phyloP scores from a whole-genome alignment of 2,797 vertebrate species.

The Rhodeus uyekii region DNA sequence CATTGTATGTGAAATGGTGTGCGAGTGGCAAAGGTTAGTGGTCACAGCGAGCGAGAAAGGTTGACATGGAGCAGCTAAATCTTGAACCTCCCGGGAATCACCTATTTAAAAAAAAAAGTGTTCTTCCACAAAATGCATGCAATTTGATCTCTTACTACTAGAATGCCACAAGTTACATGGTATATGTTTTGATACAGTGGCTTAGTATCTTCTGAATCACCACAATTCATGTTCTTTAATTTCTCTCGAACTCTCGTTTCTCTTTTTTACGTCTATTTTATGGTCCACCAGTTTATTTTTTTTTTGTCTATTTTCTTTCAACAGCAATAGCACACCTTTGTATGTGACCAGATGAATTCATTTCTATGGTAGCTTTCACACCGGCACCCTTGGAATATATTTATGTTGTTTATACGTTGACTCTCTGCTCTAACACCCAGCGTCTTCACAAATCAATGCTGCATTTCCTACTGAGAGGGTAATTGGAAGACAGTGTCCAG shows the following conservation, averaged over 20 bases:
- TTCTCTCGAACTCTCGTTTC: background rate
- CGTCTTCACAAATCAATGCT: conserved; percentile 46
- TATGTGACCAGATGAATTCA: background rate
- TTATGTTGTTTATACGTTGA: conserved; percentile 37
- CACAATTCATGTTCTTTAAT: background rate
- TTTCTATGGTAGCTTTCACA: background rate
- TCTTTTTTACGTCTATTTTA: background rate
- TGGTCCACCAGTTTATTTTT: background rate
- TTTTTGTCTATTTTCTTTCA: background rate
- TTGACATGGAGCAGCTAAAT: no score
- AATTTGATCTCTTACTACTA: background rate
- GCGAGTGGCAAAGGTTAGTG: no score
- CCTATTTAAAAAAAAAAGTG: background rate
- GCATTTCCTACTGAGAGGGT: conserved; percentile 46
- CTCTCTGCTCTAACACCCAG: conserved; percentile 20
- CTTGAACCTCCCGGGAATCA: background rate
- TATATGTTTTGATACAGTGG: background rate
- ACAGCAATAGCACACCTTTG: background rate
- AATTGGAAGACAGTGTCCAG: conserved; percentile 57
- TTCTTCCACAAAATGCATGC: background rate
- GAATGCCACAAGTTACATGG: background rate
- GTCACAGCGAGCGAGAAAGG: no score
- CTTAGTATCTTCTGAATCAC: background rate
- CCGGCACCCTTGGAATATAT: conserved; percentile 5
- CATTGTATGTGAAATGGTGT: no score